A percentile compares a stretch with the other conserved stretches of the same genome.
phyloP scores from a whole-genome alignment of 1,140 invertebrate genomes.

The Ceratoteleas bidentatus region DNA sequence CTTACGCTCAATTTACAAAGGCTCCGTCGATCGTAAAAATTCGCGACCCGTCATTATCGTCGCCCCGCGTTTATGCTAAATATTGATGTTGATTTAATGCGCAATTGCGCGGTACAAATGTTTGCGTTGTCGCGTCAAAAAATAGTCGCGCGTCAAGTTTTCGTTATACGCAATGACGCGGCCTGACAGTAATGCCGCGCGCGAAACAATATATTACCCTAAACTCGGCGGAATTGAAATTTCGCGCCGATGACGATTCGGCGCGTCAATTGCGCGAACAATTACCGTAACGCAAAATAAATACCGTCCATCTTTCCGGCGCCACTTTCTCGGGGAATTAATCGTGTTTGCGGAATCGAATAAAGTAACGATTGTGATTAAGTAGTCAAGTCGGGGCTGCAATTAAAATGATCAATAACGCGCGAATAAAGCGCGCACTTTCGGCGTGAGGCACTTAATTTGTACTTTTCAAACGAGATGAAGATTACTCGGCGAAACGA shows the following conservation, averaged over 20 bases:
- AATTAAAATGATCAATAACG: slow-evolving; percentile 61
- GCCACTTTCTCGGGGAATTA: slow-evolving; percentile 34
- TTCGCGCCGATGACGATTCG: slow-evolving; percentile 1
- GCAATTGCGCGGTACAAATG: too few relatives aligned
- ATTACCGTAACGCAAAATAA: slow-evolving; percentile 16
- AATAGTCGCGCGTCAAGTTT: too few relatives aligned
- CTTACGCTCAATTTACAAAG: too few relatives aligned
- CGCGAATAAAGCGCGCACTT: slow-evolving; percentile 25
- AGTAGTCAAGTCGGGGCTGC: slow-evolving; percentile 48
- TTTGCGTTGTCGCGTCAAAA: too few relatives aligned
- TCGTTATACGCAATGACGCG: too few relatives aligned
- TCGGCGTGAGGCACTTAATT: slow-evolving; percentile 37
- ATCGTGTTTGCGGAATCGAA: slow-evolving; percentile 37
- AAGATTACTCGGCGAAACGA: slow-evolving; percentile 52
- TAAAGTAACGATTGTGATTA: slow-evolving; percentile 43
- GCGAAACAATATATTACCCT: too few relatives aligned
- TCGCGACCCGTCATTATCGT: too few relatives aligned
- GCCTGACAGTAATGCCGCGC: too few relatives aligned
- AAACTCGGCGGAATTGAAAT: too few relatives aligned
- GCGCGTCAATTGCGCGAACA: slow-evolving; percentile 11
- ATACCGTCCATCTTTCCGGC: slow-evolving; percentile 14
- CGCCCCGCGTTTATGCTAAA: too few relatives aligned
- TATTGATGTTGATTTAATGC: too few relatives aligned
- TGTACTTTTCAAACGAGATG: slow-evolving; percentile 54
- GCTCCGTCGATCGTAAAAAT: too few relatives aligned